A percentile compares a stretch with the other conserved stretches of the same genome.
These are phyloP conservation scores for Drosophila albomicans DNA, from an alignment of 1,140 invertebrate species.

Conservation along the genomic window DNA sequence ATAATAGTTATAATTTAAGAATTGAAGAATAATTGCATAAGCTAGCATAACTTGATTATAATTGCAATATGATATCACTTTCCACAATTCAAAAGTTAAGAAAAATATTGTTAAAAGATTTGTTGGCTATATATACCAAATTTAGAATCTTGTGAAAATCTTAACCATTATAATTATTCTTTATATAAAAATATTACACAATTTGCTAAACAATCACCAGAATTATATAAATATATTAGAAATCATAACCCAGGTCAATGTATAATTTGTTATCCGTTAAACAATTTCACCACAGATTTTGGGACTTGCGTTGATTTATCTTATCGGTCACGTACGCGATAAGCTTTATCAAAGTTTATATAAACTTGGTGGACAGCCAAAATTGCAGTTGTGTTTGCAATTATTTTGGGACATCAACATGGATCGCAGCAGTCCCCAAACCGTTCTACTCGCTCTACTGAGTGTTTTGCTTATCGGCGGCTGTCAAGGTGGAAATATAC, in stretches of 20 bases:
- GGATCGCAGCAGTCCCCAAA: conserved; percentile 6
- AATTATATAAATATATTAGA: no score
- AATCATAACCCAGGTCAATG: conserved; percentile 9
- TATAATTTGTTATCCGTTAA: not conserved
- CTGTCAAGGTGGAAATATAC: conserved; percentile 59
- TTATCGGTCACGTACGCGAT: conserved; percentile 13
- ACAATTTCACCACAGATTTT: conserved; percentile 2
- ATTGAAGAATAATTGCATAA: no score
- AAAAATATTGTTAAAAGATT: no score
- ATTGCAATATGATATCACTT: no score
- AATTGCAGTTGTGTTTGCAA: conserved; percentile 1
- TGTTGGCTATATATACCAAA: no score
- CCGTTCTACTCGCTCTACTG: conserved; percentile 25
- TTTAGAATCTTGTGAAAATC: no score
- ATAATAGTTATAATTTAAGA: no score
- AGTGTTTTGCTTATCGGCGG: conserved; percentile 9
- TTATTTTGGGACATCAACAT: conserved; percentile 15
- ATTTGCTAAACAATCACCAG: no score
- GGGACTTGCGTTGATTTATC: conserved; percentile 1
- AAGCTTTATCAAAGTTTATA: conserved; percentile 16
- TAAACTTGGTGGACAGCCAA: not conserved
- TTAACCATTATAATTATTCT: no score
- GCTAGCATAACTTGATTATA: no score
- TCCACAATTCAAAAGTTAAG: no score
- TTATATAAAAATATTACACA: no score